Evolutionary conservation across 2,888 invertebrate species (phyloP).

Genomic region (Smittia aterrima): DNA sequence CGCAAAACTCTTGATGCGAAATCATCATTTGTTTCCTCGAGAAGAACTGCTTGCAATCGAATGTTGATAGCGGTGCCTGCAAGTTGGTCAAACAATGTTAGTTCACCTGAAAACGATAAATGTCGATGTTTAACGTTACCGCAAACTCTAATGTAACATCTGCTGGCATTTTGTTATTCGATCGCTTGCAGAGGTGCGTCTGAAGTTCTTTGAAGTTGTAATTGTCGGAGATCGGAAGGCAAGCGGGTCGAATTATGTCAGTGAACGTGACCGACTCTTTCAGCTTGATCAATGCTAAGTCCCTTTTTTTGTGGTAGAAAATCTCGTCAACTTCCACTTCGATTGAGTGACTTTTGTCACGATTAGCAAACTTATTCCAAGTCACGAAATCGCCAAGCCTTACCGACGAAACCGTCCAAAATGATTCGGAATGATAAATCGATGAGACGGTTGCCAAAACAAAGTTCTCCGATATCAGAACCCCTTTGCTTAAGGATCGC

Average conservation of each 20-base stretch:
- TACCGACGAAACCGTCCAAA: conserved; percentile 44
- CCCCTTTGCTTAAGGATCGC: conserved; percentile 44
- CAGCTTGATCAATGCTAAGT: conserved; percentile 44
- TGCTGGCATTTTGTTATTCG: conserved; percentile 22
- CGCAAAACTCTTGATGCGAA: conserved; percentile 43
- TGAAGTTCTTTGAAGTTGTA: conserved; percentile 44
- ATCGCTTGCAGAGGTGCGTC: conserved; percentile 44
- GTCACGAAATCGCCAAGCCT: conserved; percentile 44
- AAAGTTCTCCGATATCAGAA: conserved; percentile 43
- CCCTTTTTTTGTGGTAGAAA: conserved; percentile 44
- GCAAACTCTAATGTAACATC: conserved; percentile 37
- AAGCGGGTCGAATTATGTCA: conserved; percentile 44
- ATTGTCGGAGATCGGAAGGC: conserved; percentile 43
- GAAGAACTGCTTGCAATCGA: conserved; percentile 44
- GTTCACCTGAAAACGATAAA: not conserved
- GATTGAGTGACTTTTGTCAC: conserved; percentile 40
- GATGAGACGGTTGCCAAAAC: conserved; percentile 45
- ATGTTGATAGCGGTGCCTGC: conserved; percentile 43
- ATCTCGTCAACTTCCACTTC: conserved; percentile 44
- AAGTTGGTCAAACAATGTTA: not conserved
- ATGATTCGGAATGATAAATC: conserved; percentile 44
- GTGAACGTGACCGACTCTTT: conserved; percentile 42
- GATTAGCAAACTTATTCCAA: conserved; percentile 42
- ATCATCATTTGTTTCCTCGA: conserved; percentile 29
- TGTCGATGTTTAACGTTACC: not conserved